These are phyloP conservation scores for Brachionus asplanchnoidis DNA, from an alignment of 1,140 invertebrate genomes.

Conservation along the genomic window DNA sequence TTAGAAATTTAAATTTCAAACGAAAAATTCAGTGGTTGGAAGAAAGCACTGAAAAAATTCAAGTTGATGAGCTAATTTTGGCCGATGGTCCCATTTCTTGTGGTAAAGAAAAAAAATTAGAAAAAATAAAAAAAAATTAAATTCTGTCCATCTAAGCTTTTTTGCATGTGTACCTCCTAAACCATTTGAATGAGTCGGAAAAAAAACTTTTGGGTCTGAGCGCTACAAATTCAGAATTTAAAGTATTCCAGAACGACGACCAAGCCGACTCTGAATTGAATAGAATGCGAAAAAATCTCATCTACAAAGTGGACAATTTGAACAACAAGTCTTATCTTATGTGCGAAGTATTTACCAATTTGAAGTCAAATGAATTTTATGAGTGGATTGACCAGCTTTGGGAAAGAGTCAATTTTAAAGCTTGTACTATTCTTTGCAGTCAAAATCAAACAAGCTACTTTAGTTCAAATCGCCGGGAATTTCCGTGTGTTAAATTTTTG, in stretches of 20 bases:
- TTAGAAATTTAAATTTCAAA: constrained; percentile 26
- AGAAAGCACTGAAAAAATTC: background rate
- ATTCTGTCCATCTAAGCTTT: background rate
- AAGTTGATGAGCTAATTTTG: constrained; percentile 30
- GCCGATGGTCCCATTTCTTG: constrained; percentile 25
- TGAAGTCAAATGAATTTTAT: constrained; percentile 19
- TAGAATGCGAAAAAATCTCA: constrained; percentile 4
- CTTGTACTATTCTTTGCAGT: background rate
- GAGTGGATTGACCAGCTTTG: constrained; percentile 40
- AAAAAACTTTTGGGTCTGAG: constrained; percentile 4
- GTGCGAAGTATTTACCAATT: background rate
- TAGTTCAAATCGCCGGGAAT: background rate
- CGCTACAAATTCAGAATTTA: constrained; percentile 37
- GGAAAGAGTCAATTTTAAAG: constrained; percentile 23
- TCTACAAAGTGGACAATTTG: background rate
- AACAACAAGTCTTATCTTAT: background rate
- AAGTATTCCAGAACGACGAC: constrained; percentile 2
- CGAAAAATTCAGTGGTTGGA: constrained; percentile 25
- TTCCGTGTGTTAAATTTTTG: constrained; percentile 40
- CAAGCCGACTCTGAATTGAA: background rate
- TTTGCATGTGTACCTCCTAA: constrained; percentile 17
- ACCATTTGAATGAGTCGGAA: background rate
- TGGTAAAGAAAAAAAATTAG: background rate
- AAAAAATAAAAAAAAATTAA: background rate
- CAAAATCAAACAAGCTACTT: constrained; percentile 29